Percentiles rank a stretch among this genome's conserved stretches.
phyloP scores from a whole-genome alignment of 2,888 invertebrate genomes.

The Cyclophora punctaria region DNA sequence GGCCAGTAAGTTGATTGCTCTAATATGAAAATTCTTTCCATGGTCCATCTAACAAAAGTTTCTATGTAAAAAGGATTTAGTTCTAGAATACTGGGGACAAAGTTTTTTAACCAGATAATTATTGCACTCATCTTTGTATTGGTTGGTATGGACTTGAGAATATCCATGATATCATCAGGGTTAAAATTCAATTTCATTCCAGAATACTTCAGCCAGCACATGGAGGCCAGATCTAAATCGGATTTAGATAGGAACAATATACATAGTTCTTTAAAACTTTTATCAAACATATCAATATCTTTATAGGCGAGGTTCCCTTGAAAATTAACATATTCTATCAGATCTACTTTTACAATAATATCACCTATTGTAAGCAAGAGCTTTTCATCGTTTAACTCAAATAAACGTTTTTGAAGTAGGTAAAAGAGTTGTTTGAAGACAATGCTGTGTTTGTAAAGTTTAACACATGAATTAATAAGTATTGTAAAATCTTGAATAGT shows the following conservation, averaged over 20 bases:
- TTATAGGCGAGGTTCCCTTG: slow-evolving; percentile 48
- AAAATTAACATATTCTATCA: slow-evolving; percentile 58
- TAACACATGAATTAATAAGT: slow-evolving; percentile 36
- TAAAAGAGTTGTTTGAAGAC: slow-evolving; percentile 48
- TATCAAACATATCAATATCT: slow-evolving; percentile 43
- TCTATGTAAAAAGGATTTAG: slow-evolving; percentile 63
- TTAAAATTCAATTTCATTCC: slow-evolving; percentile 38
- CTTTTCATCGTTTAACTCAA: slow-evolving; percentile 27
- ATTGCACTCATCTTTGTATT: slow-evolving; percentile 63
- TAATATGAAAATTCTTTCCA: slow-evolving; percentile 57
- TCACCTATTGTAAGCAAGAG: slow-evolving; percentile 34
- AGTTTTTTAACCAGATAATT: slow-evolving; percentile 63
- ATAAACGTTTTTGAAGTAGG: slow-evolving; percentile 48
- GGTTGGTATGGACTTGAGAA: slow-evolving; percentile 52
- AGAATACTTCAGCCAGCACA: slow-evolving; percentile 65
- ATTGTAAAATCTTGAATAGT: slow-evolving; percentile 44
- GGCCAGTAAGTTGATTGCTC: slow-evolving; percentile 69
- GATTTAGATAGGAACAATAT: slow-evolving; percentile 49
- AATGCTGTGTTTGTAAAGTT: slow-evolving; percentile 44
- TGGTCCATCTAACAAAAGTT: slow-evolving; percentile 65
- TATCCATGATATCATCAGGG: slow-evolving; percentile 42
- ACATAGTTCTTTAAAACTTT: slow-evolving; percentile 48
- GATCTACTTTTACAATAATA: slow-evolving; percentile 55
- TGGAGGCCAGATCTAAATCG: slow-evolving; percentile 63
- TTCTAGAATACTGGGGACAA: slow-evolving; percentile 55